phyloP scores from a whole-genome alignment of 1,140 invertebrate species.

The Bombus difficillimus region DNA sequence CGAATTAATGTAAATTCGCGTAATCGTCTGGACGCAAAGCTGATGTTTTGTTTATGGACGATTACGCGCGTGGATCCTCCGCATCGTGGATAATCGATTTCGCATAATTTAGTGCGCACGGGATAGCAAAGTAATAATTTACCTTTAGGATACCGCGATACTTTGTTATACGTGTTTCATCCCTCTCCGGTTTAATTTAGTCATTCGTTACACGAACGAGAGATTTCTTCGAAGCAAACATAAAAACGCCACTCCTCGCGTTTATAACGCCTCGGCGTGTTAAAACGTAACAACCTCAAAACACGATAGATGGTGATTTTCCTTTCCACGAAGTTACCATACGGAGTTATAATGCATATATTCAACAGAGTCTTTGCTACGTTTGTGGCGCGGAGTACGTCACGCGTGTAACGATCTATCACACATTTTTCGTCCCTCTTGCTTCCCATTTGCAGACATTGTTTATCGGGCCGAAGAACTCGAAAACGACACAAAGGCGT shows the following conservation, averaged over 20 bases:
- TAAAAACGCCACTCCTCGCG: not conserved
- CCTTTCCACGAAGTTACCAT: no score
- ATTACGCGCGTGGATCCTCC: not conserved
- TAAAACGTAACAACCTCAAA: not conserved
- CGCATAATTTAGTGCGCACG: not conserved
- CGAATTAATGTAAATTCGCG: conserved; percentile 37
- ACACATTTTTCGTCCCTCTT: no score
- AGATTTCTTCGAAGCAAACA: no score
- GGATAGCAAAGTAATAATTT: not conserved
- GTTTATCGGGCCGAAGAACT: not conserved
- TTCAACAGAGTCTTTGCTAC: no score
- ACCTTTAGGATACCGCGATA: not conserved
- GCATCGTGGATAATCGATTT: conserved; percentile 24
- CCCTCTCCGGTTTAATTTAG: not conserved
- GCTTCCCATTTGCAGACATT: not conserved
- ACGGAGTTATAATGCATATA: no score
- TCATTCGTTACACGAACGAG: not conserved
- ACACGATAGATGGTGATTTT: not conserved
- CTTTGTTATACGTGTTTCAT: no score
- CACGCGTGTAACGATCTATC: no score
- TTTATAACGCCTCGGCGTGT: not conserved
- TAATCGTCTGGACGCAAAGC: conserved; percentile 14
- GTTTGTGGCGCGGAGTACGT: no score
- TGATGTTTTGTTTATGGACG: conserved; percentile 8
- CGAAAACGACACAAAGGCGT: not conserved